These are phyloP conservation scores for Apis dorsata DNA, from an alignment of 1,140 invertebrate genomes.

Conservation along the genomic window DNA sequence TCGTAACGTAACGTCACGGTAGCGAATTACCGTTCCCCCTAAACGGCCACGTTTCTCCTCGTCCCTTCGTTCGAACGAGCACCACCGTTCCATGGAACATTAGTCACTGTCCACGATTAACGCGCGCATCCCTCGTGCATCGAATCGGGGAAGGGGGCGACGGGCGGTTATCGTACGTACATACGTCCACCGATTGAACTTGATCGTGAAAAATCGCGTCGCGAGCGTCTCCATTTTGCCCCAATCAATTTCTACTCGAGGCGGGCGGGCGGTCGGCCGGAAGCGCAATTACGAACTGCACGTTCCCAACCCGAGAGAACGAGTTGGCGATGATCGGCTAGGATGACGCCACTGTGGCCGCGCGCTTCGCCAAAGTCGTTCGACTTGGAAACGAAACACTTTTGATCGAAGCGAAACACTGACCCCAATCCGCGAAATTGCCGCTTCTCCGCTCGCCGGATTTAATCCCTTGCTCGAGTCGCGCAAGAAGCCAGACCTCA, in stretches of 20 bases:
- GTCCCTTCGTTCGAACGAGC: slow-evolving; percentile 52
- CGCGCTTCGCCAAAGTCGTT: background rate
- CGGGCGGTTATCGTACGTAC: slow-evolving; percentile 20
- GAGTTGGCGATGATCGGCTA: background rate
- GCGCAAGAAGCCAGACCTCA: slow-evolving; percentile 20
- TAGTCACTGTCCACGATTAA: slow-evolving; percentile 66
- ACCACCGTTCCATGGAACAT: slow-evolving; percentile 43
- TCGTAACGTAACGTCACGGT: slow-evolving; percentile 37
- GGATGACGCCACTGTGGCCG: background rate
- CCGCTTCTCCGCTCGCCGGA: background rate
- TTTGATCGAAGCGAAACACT: slow-evolving; percentile 30
- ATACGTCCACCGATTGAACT: slow-evolving; percentile 53
- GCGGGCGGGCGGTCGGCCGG: background rate
- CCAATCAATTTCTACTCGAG: slow-evolving; percentile 16
- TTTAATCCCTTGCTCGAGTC: background rate
- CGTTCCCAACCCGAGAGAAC: background rate
- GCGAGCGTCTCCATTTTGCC: slow-evolving; percentile 22
- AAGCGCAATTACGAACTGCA: background rate
- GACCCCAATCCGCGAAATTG: slow-evolving; percentile 28
- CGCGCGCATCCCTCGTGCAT: slow-evolving; percentile 55
- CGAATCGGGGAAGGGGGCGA: slow-evolving; percentile 9
- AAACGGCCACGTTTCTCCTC: slow-evolving; percentile 51
- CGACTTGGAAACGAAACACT: background rate
- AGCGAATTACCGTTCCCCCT: slow-evolving; percentile 51
- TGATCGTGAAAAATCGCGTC: slow-evolving; percentile 62